Percentiles rank a stretch among this genome's conserved stretches.
Evolutionary conservation across 2,797 vertebrate species (phyloP).

Genomic region (Sebastes melanostomus): DNA sequence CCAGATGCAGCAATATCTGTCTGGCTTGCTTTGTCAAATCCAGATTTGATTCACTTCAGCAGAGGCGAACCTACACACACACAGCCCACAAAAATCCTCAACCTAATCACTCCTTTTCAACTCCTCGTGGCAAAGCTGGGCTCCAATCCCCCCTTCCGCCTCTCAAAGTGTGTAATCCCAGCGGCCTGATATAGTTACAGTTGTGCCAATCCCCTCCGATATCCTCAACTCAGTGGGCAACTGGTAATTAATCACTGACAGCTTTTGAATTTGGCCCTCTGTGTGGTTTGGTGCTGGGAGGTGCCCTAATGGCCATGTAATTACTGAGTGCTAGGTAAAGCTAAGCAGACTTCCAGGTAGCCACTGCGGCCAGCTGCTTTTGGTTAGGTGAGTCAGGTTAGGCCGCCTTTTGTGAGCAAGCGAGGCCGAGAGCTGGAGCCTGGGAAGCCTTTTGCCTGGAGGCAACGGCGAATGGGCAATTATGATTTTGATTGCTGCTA

Average conservation of each 20-base stretch:
- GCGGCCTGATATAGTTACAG: constrained; percentile 59
- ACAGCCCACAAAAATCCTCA: not conserved
- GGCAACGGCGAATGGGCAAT: constrained; percentile 28
- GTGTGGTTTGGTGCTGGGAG: constrained; percentile 72
- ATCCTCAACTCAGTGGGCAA: constrained; percentile 54
- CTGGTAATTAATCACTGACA: constrained; percentile 76
- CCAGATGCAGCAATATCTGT: constrained; percentile 19
- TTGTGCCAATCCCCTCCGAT: constrained; percentile 59
- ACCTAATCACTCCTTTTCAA: constrained; percentile 36
- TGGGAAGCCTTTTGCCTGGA: constrained; percentile 29
- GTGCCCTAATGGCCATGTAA: constrained; percentile 69
- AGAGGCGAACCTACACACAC: not conserved
- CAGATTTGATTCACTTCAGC: constrained; percentile 23
- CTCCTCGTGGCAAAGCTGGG: constrained; percentile 21
- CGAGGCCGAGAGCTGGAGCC: constrained; percentile 33
- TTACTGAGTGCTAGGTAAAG: constrained; percentile 77
- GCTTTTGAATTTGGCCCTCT: constrained; percentile 67
- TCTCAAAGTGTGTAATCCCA: constrained; percentile 45
- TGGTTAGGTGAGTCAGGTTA: constrained; percentile 59
- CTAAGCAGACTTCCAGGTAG: constrained; percentile 75
- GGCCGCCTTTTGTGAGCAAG: constrained; percentile 25
- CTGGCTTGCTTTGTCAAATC: constrained; percentile 13
- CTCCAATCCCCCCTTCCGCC: constrained; percentile 8
- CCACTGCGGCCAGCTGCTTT: constrained; percentile 71
- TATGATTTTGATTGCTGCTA: constrained; percentile 46